These are phyloP conservation scores for Drosophila mimetica DNA, from an alignment of 2,888 invertebrate species.

Conservation along the genomic window DNA sequence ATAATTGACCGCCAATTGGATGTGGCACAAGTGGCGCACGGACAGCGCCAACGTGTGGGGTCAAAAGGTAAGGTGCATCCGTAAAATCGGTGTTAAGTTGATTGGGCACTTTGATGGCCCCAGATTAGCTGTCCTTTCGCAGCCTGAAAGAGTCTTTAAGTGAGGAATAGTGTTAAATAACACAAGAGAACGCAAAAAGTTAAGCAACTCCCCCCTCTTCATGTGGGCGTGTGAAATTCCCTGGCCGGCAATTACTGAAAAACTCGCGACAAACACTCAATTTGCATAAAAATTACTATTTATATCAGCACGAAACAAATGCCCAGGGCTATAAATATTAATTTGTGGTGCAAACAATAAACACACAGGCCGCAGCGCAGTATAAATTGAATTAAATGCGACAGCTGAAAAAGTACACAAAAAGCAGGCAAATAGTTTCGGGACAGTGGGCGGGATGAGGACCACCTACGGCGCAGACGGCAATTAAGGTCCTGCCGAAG, in stretches of 20 bases:
- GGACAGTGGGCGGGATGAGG: not conserved
- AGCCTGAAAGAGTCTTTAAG: not conserved
- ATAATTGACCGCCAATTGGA: constrained; percentile 49
- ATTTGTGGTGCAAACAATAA: constrained; percentile 37
- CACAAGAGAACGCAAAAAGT: too few species aligned
- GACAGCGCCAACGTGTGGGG: constrained; percentile 6
- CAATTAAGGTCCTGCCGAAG: constrained; percentile 35
- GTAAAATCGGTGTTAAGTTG: constrained; percentile 42
- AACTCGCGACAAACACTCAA: constrained; percentile 35
- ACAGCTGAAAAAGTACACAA: constrained; percentile 39
- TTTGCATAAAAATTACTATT: constrained; percentile 41
- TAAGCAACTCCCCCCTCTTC: too few species aligned
- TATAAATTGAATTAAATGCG: constrained; percentile 41
- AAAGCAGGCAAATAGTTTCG: constrained; percentile 34
- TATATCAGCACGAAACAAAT: constrained; percentile 38
- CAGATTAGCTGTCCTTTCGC: constrained; percentile 1
- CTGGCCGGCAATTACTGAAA: constrained; percentile 36
- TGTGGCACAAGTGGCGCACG: constrained; percentile 11
- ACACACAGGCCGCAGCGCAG: constrained; percentile 13
- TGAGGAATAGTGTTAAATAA: too few species aligned
- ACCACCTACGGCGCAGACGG: constrained; percentile 29
- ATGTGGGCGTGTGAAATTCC: constrained; percentile 24
- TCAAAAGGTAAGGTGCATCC: constrained; percentile 26
- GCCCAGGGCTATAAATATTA: constrained; percentile 39
- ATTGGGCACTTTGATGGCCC: constrained; percentile 24